Evolutionary conservation across 2,888 invertebrate species (phyloP), one percentile per base, ranked within the genome.

Genomic region (Platycheirus rosarum): DNA sequence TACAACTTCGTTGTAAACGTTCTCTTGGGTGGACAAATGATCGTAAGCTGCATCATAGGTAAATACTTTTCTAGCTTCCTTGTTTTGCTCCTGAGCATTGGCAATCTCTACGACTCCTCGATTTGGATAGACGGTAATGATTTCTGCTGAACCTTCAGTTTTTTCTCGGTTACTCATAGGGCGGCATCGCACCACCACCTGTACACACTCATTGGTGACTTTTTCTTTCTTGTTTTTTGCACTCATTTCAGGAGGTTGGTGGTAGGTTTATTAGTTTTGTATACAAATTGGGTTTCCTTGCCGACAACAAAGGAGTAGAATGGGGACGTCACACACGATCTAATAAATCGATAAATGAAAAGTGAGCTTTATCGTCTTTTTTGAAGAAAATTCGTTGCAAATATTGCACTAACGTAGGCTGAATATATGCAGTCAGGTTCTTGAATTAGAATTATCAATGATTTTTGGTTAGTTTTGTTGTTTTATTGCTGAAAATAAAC

Each of bases 1-100:
- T 68, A 99, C 98, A 85, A 97, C 97, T 91, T 99, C 98, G 90
- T 98, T 97, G 91, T 99, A 99, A 23, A 99, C 91, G 85, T 96
- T 96, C 88, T 95, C 95, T 89, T 99, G 99, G 86, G 94, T 94
- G 0, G 98, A 96, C 86, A 93, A 94, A 85, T 87, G 87, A 91
- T 98, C 98, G 92, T 98, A 99, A 5, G 98, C 98, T 32, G 98
- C 96, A 91, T 99, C 99, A 92, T 98, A 99, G 0, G 98, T 98
- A 91, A 99, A 99, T 85, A 95, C 93, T 91, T 98, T 98, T 85
- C 96, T 96, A 88, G 94, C 94, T 62, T 95, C 95, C 87, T 93
- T 92, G 18, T 92, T 92, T 62, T 92, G 92, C 40, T 94, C 93
- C 1, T 86, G 86, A 85, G 95, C 95, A 40, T 96, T 96, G 87